Conservation (phyloP, 2,888 invertebrate genomes). For the Gryllus longicercus region DNA sequence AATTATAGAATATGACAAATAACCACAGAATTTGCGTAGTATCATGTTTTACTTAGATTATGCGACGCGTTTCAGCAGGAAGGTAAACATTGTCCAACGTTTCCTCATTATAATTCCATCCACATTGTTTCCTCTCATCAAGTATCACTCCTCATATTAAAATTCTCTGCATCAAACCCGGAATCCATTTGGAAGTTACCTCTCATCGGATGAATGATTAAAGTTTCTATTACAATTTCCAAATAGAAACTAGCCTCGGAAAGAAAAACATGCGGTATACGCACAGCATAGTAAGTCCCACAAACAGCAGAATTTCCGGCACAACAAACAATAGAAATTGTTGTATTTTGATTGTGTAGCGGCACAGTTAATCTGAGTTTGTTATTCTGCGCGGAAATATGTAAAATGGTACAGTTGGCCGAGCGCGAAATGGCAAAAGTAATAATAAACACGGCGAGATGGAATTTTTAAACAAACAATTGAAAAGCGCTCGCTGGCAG, state of each 20-base stretch:
- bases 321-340: background rate
- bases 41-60: too few species aligned
- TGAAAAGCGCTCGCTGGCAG: too few species aligned
- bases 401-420: background rate
- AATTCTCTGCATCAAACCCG: too few species aligned
- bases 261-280: background rate
- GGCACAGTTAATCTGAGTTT: background rate
- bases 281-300: background rate
- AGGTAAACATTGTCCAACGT: too few species aligned
- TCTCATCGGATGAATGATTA: background rate
- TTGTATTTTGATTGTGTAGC: constrained; percentile 11
- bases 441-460: background rate
- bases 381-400: constrained; percentile 2
- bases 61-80: too few species aligned
- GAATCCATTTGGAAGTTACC: too few species aligned
- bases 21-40: too few species aligned
- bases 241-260: background rate
- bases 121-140: too few species aligned
- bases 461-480: background rate
- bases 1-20: too few species aligned
- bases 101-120: too few species aligned
- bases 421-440: background rate
- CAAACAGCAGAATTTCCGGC: background rate
- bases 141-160: too few species aligned
- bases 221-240: background rate